Evolutionary conservation across 2,797 vertebrate genomes (phyloP).

Genomic region (Vireo griseus): DNA sequence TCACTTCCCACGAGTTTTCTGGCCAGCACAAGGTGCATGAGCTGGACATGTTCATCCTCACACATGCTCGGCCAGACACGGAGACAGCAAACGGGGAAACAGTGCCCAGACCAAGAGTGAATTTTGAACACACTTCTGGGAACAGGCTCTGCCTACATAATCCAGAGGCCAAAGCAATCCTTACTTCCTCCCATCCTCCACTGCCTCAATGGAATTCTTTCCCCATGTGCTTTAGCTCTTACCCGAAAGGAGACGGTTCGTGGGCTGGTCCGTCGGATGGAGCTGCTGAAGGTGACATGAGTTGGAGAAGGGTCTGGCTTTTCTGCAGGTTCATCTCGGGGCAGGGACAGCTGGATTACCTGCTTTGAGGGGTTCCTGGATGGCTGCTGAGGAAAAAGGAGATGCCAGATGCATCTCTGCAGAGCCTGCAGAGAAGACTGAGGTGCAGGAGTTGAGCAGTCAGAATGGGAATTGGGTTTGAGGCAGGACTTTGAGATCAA

Average conservation of each 20-base stretch:
- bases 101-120: neutral
- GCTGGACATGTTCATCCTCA: neutral
- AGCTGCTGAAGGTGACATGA: constrained; percentile 62
- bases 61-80: rapidly evolving
- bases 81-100: neutral
- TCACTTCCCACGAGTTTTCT: neutral
- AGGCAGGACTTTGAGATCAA: neutral
- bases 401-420: neutral
- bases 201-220: neutral
- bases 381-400: neutral
- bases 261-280: constrained; percentile 81
- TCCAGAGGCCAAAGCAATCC: neutral
- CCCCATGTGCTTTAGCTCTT: neutral
- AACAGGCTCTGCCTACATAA: neutral
- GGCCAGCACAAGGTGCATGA: neutral
- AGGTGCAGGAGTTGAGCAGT: neutral
- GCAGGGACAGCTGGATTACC: neutral
- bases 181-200: neutral
- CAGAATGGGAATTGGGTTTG: neutral
- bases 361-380: constrained; percentile 16
- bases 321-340: constrained; percentile 5
- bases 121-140: neutral
- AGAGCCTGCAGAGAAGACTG: neutral
- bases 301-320: constrained; percentile 20
- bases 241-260: constrained; percentile 90